Conservation (phyloP, 2,113 vertebrate species). For the Catharus minimus region DNA sequence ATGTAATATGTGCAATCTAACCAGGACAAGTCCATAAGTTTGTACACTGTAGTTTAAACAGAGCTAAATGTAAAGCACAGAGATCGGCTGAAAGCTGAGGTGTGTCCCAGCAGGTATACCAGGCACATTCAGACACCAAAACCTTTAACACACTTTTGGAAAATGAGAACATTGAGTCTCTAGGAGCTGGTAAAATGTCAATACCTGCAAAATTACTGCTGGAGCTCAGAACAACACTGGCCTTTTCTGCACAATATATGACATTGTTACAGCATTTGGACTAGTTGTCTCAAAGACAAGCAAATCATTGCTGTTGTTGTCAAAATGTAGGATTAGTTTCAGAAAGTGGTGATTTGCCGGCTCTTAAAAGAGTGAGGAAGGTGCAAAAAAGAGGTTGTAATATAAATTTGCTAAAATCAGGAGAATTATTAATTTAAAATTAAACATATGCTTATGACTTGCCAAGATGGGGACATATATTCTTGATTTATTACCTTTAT, state of each 20-base stretch:
- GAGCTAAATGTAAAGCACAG: not conserved
- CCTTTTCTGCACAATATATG: not conserved
- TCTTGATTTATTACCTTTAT: not conserved
- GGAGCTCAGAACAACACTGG: not conserved
- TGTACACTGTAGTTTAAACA: not conserved
- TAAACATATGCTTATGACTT: not conserved
- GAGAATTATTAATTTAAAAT: not conserved
- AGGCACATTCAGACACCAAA: not conserved
- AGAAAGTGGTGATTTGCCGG: not conserved
- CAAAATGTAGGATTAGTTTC: not conserved
- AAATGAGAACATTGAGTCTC: not conserved
- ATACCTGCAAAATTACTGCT: not conserved
- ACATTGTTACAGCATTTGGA: not conserved
- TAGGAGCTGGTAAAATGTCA: not conserved
- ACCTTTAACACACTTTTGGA: not conserved
- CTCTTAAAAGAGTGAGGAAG: not conserved
- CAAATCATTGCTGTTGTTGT: accelerated
- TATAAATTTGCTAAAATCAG: not conserved
- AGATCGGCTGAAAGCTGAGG: not conserved
- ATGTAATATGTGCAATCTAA: not conserved
- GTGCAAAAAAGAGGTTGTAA: not conserved
- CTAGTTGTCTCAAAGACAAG: not conserved
- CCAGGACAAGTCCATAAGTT: not conserved
- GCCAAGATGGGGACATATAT: not conserved
- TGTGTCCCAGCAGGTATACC: not conserved